A percentile compares a stretch with the other conserved stretches of the same genome.
Evolutionary conservation across 2,113 vertebrate genomes (phyloP).

Genomic region (Accipiter cooperii): DNA sequence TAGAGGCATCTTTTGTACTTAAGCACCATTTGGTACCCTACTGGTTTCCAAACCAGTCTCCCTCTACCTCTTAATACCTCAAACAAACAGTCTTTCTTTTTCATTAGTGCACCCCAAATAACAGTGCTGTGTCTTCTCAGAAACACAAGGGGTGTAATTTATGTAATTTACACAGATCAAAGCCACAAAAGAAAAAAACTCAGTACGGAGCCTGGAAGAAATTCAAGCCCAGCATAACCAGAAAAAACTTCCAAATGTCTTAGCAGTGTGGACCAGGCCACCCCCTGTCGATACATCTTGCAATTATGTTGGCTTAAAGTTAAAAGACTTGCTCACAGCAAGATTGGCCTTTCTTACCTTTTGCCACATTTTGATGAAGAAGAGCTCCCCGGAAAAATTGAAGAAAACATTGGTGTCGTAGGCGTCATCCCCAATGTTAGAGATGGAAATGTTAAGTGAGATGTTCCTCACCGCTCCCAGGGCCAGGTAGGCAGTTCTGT

Average conservation of each 20-base stretch:
- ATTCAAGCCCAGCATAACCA: neutral
- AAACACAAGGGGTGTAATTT: neutral
- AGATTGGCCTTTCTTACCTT: conserved; percentile 77
- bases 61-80: neutral
- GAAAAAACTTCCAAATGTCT: neutral
- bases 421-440: conserved; percentile 91
- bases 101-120: neutral
- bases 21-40: neutral
- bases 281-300: neutral
- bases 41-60: neutral
- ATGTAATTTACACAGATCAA: neutral
- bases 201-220: neutral
- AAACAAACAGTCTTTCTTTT: neutral
- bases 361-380: conserved; percentile 99
- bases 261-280: neutral
- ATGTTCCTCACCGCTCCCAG: conserved; percentile 93
- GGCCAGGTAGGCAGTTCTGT: conserved; percentile 81
- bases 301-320: neutral
- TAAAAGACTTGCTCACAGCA: neutral
- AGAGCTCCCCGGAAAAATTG: conserved; percentile 92
- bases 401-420: conserved; percentile 96
- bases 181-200: neutral
- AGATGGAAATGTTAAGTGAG: conserved; percentile 90
- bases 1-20: neutral
- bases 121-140: neutral